These are phyloP conservation scores for Drosophila ananassae DNA, from an alignment of 1,140 invertebrate species.

Conservation along the genomic window DNA sequence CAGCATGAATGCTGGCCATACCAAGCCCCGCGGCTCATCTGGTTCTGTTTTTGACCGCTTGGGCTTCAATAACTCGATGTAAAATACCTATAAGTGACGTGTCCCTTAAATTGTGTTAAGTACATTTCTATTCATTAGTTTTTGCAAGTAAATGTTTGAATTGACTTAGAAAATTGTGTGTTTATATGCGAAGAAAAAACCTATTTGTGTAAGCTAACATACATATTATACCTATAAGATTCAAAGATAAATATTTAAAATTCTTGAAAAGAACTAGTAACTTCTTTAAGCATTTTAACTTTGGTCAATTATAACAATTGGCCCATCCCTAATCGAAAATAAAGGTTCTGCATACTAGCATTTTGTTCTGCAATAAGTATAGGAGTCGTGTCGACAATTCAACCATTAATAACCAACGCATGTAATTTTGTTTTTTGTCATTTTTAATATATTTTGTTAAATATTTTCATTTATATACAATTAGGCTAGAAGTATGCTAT, in stretches of 20 bases:
- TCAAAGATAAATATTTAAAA: background rate
- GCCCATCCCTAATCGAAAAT: background rate
- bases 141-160: slow-evolving; percentile 53
- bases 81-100: slow-evolving; percentile 25
- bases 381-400: no score
- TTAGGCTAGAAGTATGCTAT: slow-evolving; percentile 32
- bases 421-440: background rate
- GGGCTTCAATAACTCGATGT: slow-evolving; percentile 74
- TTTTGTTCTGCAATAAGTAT: background rate
- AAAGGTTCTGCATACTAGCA: background rate
- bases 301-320: background rate
- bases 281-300: background rate
- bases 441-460: slow-evolving; percentile 6
- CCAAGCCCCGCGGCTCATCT: slow-evolving; percentile 38
- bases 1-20: slow-evolving; percentile 54
- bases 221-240: background rate
- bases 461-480: slow-evolving; percentile 50
- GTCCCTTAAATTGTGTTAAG: slow-evolving; percentile 37
- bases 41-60: slow-evolving; percentile 79
- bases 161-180: background rate
- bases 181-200: background rate
- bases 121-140: slow-evolving; percentile 28
- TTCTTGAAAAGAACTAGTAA: background rate
- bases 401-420: background rate
- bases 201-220: background rate